Evolutionary conservation across 2,113 vertebrate species (phyloP).

Genomic region (Enhydra lutris): DNA sequence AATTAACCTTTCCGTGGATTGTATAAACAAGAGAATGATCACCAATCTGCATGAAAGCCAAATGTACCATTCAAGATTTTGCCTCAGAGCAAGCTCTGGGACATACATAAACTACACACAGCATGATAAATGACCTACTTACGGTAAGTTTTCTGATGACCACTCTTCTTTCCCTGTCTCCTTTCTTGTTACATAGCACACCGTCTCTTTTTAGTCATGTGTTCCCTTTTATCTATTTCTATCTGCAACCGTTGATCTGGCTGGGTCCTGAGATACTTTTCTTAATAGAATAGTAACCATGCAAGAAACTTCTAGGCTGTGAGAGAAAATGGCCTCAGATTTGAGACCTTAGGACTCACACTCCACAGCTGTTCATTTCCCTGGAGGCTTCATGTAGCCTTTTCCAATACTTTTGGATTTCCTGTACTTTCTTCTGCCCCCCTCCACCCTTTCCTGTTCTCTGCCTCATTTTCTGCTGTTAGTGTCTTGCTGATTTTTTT

Average conservation of each 20-base stretch:
- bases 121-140: background rate
- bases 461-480: background rate
- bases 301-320: background rate
- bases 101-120: background rate
- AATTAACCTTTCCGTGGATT: slow-evolving; percentile 86
- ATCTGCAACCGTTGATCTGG: background rate
- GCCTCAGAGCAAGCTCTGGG: slow-evolving; percentile 8
- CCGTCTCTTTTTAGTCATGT: background rate
- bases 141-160: background rate
- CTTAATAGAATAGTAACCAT: background rate
- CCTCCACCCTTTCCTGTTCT: background rate
- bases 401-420: background rate
- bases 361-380: background rate
- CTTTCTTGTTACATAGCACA: background rate
- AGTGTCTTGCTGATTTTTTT: background rate
- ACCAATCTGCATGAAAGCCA: slow-evolving; percentile 44
- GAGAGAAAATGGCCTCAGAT: background rate
- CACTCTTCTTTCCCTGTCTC: background rate
- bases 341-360: background rate
- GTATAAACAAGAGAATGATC: slow-evolving; percentile 83
- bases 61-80: background rate
- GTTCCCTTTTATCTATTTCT: background rate
- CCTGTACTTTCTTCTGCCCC: background rate
- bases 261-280: background rate
- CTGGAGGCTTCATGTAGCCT: background rate